Conservation (phyloP, 2,797 vertebrate genomes). For the Gymnopithys bicolor region DNA sequence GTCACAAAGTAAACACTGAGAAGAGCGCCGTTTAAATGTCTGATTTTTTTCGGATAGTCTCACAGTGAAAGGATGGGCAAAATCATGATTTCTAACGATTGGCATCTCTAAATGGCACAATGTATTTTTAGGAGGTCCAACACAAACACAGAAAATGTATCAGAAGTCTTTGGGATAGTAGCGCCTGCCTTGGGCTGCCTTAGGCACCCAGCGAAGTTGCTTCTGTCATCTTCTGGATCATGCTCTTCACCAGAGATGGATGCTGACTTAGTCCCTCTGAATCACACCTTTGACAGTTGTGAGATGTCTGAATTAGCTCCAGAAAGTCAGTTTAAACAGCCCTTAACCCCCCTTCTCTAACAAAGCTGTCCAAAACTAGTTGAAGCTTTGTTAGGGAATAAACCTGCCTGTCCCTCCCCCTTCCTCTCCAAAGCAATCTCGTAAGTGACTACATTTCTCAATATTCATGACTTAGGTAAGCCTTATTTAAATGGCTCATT, state of each 20-base stretch:
- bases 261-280: background rate
- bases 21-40: background rate
- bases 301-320: constrained; percentile 12
- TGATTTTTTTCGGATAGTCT: background rate
- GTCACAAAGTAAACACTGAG: background rate
- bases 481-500: constrained; percentile 72
- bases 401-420: background rate
- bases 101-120: background rate
- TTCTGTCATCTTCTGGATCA: background rate
- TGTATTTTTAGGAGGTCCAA: constrained; percentile 1
- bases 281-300: constrained; percentile 4
- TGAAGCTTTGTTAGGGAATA: background rate
- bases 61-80: background rate
- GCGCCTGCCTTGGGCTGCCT: background rate
- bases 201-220: background rate
- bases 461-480: constrained; percentile 15
- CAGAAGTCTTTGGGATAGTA: background rate
- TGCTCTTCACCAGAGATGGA: background rate
- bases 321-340: background rate
- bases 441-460: background rate
- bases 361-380: background rate
- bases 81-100: constrained; percentile 2
- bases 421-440: background rate
- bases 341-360: background rate
- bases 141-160: background rate